Base-by-base conservation (phyloP, 2,113 vertebrate species). In the Guaruba guarouba region DNA sequence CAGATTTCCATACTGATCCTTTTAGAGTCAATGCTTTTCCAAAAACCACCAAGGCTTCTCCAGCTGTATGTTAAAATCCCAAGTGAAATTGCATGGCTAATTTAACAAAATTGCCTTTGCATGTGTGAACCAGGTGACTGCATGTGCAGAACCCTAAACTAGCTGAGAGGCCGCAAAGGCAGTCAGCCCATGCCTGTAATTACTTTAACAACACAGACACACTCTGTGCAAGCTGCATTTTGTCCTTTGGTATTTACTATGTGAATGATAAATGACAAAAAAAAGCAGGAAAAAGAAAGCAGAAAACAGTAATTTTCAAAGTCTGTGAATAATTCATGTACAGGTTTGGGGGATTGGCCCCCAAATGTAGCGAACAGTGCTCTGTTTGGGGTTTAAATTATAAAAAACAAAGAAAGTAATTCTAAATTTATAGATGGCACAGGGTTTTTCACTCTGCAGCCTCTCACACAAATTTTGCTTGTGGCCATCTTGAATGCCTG, bases 401-500 rank as follows among this genome's bases (percentile, higher is more conserved):
- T 29, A 11, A 41, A 81, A 29, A 51, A 2, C 31, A 23, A 27
- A 28, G 9, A 13, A 35, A 35, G 4, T 17, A 61, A 8, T 12
- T 64, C 39, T 63, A 75, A 35, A 54, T 94, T 73, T 94, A 69
- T 87, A 84, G 31, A 54, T n/a, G 37, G 31, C 57, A 62, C 3
- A 2, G 33, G 9, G 31, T 23, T 62, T 92, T 88, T 68, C 12
- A 1, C 31, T 35, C 43, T 92, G 54, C 80, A 94, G 66, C 4
- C 2, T 73, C 80, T 84, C 80, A 43, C 69, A 84, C 9, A 16
- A 66, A 27, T 93, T 84, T 73, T 91, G 69, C 43, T 91, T 92
- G 86, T 96, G 96, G 74, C 90, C 91, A 87, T 89, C 80, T 85
- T 79, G 92, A 90, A 84, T 2, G 41, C 86, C 95, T 92, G 48